Evolutionary conservation across 2,888 invertebrate species (phyloP).

Genomic region (Thymelicus sylvestris): DNA sequence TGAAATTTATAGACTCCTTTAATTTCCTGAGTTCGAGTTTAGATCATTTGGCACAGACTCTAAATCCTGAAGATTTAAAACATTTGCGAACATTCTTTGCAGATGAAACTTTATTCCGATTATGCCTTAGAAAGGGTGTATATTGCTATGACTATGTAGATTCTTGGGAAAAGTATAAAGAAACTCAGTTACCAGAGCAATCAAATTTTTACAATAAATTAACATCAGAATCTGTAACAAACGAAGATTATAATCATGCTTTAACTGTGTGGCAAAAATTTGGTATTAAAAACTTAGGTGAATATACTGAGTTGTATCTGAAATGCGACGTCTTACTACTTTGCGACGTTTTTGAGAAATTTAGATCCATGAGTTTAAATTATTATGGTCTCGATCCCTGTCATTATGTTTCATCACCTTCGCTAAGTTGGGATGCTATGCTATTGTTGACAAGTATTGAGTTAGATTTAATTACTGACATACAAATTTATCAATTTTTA

Average conservation of each 20-base stretch:
- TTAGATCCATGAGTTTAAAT: slow-evolving; percentile 42
- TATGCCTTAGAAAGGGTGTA: slow-evolving; percentile 42
- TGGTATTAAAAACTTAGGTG: slow-evolving; percentile 10
- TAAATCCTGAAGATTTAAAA: slow-evolving; percentile 19
- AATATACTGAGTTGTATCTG: slow-evolving; percentile 40
- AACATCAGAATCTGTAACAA: slow-evolving; percentile 10
- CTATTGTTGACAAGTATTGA: slow-evolving; percentile 38
- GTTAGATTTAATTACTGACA: slow-evolving; percentile 44
- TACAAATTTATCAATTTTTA: slow-evolving; percentile 45
- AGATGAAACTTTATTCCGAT: slow-evolving; percentile 39
- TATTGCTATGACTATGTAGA: slow-evolving; percentile 7
- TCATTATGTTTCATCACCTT: slow-evolving; percentile 44
- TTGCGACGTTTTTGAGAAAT: slow-evolving; percentile 50
- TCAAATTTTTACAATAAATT: slow-evolving; percentile 8
- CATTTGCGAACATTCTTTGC: slow-evolving; percentile 15
- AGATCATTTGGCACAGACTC: slow-evolving; percentile 10
- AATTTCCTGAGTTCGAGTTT: slow-evolving; percentile 30
- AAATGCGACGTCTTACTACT: slow-evolving; percentile 46
- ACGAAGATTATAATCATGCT: slow-evolving; percentile 7
- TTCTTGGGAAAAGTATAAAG: slow-evolving; percentile 7
- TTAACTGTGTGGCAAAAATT: slow-evolving; percentile 9
- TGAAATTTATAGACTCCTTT: slow-evolving; percentile 38
- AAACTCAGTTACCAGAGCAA: slow-evolving; percentile 6
- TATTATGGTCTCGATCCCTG: slow-evolving; percentile 47
- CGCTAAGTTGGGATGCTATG: slow-evolving; percentile 45